Conservation (phyloP, 2,888 invertebrate species). For the Drosophila bunnanda region DNA sequence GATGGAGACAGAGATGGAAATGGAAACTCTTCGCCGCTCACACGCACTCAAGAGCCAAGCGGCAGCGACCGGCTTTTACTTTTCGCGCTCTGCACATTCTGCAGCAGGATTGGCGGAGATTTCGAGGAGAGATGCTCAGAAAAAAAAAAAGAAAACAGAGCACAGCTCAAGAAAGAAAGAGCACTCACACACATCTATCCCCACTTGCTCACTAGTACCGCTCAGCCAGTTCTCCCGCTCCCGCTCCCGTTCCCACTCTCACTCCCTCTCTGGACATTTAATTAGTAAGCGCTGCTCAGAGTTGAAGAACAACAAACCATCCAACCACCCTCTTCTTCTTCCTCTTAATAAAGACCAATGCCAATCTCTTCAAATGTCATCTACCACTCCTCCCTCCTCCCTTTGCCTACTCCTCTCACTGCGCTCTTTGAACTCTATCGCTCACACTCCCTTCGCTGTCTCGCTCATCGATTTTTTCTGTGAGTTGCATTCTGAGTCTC, state of each 20-base stretch:
- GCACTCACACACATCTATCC: slow-evolving; percentile 21
- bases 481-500: slow-evolving; percentile 56
- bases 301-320: slow-evolving; percentile 25
- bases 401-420: slow-evolving; percentile 24
- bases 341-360: slow-evolving; percentile 23
- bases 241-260: slow-evolving; percentile 58
- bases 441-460: slow-evolving; percentile 18
- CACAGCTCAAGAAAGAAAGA: slow-evolving; percentile 47
- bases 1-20: slow-evolving; percentile 30
- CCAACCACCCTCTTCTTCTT: slow-evolving; percentile 38
- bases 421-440: slow-evolving; percentile 74
- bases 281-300: slow-evolving; percentile 59
- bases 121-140: slow-evolving; percentile 54
- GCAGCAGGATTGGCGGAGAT: slow-evolving; percentile 69
- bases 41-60: slow-evolving; percentile 35
- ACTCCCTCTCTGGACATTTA: slow-evolving; percentile 58
- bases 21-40: slow-evolving; percentile 40
- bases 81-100: slow-evolving; percentile 76
- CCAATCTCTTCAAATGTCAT: slow-evolving; percentile 75
- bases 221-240: slow-evolving; percentile 24
- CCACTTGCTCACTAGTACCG: slow-evolving; percentile 9
- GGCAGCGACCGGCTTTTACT: slow-evolving; percentile 69
- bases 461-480: slow-evolving; percentile 65
- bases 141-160: slow-evolving; percentile 41
- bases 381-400: slow-evolving; percentile 3